A percentile compares a stretch with the other conserved stretches of the same genome.
Evolutionary conservation across 2,113 vertebrate genomes (phyloP).

Genomic region (Oxyura jamaicensis): DNA sequence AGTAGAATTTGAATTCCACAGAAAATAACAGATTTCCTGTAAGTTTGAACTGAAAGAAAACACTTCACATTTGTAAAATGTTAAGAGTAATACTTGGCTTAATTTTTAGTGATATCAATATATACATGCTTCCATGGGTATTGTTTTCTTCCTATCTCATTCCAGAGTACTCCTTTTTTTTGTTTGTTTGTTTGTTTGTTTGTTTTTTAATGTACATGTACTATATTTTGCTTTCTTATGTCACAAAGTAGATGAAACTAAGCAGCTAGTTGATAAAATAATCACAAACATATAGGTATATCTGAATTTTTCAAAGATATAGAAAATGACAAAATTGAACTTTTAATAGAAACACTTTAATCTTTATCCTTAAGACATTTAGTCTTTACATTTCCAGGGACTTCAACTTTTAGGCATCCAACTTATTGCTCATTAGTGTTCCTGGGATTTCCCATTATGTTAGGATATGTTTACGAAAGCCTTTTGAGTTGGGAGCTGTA

Average conservation of each 20-base stretch:
- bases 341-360: background rate
- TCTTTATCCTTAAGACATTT: background rate
- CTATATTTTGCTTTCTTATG: background rate
- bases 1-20: background rate
- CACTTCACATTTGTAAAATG: background rate
- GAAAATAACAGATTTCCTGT: background rate
- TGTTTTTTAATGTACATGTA: background rate
- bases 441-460: background rate
- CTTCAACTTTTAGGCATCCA: background rate
- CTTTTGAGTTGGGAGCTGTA: background rate
- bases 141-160: background rate
- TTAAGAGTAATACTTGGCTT: background rate
- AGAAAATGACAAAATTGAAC: background rate
- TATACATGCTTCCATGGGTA: background rate
- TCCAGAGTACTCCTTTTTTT: background rate
- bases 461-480: background rate
- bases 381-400: background rate
- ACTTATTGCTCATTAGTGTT: background rate
- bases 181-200: background rate
- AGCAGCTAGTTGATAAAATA: background rate
- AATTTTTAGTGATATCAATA: background rate
- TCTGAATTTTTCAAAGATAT: background rate
- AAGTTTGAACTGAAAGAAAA: background rate
- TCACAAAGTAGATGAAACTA: background rate
- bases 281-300: background rate